These are phyloP conservation scores for Anguilla anguilla DNA, from an alignment of 2,797 vertebrate genomes.

Conservation along the genomic window DNA sequence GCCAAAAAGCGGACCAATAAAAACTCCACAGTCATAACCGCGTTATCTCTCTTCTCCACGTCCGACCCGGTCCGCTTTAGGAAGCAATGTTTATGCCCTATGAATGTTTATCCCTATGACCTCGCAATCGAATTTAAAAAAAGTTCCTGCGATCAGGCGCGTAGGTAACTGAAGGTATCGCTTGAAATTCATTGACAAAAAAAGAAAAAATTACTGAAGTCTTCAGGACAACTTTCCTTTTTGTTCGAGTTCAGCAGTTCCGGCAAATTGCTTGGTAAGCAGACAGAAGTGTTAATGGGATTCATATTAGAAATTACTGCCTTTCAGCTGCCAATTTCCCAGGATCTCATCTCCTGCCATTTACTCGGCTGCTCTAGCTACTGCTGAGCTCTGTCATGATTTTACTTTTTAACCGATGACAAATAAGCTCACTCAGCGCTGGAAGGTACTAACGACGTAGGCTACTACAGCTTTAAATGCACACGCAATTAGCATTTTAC, in stretches of 20 bases:
- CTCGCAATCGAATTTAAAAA: neutral
- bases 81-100: neutral
- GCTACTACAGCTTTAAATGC: neutral
- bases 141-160: conserved; percentile 6
- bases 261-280: conserved; percentile 39
- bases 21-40: neutral
- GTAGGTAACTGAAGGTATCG: neutral
- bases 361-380: conserved; percentile 21
- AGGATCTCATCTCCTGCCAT: conserved; percentile 32
- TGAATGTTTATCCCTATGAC: neutral
- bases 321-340: conserved; percentile 40
- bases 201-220: conserved; percentile 32
- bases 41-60: neutral
- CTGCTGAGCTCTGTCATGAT: conserved; percentile 21
- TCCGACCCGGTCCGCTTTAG: neutral
- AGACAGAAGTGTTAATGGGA: conserved; percentile 42
- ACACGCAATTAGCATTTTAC: neutral
- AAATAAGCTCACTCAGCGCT: conserved; percentile 15
- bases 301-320: conserved; percentile 41
- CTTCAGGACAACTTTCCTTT: conserved; percentile 38
- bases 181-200: conserved; percentile 23
- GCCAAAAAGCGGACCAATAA: neutral
- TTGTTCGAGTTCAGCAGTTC: conserved; percentile 43
- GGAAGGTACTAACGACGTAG: neutral
- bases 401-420: conserved; percentile 24